Percentiles rank a stretch among this genome's conserved stretches.
Conservation (phyloP, 2,888 invertebrate genomes). For the Ctenicera cuprea region DNA sequence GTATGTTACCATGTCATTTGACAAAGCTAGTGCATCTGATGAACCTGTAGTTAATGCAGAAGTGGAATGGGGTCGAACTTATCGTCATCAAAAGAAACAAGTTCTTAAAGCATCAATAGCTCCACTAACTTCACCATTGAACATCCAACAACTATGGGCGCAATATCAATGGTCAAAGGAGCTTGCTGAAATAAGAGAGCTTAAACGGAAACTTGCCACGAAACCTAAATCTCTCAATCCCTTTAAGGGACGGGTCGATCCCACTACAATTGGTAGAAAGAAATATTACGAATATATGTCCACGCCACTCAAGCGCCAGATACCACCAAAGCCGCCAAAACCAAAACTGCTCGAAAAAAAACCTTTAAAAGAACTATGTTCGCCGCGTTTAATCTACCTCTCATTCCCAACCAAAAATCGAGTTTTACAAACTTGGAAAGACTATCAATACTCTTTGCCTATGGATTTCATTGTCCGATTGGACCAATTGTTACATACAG, state of each 20-base stretch:
- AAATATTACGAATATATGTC: constrained; percentile 22
- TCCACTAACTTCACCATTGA: constrained; percentile 57
- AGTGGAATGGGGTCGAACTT: constrained; percentile 55
- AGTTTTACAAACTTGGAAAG: constrained; percentile 64
- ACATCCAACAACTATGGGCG: constrained; percentile 52
- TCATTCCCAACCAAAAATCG: constrained; percentile 63
- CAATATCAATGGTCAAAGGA: constrained; percentile 47
- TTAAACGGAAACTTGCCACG: background rate
- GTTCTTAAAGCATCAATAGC: constrained; percentile 51
- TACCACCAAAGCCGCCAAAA: background rate
- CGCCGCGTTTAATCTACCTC: constrained; percentile 64
- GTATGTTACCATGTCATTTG: no score
- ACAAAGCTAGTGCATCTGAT: no score
- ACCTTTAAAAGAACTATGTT: constrained; percentile 52
- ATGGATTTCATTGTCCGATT: constrained; percentile 61
- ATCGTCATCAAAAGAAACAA: constrained; percentile 51
- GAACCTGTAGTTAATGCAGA: constrained; percentile 50
- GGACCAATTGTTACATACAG: constrained; percentile 63
- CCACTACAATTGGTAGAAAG: constrained; percentile 16
- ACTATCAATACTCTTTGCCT: constrained; percentile 60
- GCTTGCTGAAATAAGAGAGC: constrained; percentile 45
- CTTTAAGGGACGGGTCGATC: background rate
- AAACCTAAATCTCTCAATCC: constrained; percentile 1
- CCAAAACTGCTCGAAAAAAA: no score
- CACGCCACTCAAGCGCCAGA: background rate